Base-by-base conservation (phyloP, 2,888 invertebrate genomes). In the Macaria liturata region DNA sequence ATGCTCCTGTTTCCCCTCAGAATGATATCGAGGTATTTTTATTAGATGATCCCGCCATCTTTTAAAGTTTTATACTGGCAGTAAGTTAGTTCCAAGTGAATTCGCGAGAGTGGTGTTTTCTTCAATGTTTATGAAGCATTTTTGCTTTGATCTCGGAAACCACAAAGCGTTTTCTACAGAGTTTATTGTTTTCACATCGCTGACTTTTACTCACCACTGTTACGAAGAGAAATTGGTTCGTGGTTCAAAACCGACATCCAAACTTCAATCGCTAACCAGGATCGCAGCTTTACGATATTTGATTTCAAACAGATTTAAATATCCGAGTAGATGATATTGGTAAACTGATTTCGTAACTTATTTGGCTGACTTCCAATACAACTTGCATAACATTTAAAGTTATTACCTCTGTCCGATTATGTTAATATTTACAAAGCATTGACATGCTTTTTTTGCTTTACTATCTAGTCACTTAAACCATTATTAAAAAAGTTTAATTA, bases 161-260 rank as follows among this genome's bases (percentile, higher is more conserved):
- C 61, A 51, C 64, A 62, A 66, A 63, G 57, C 60, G 55, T 56
- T 68, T 64, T 63, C 53, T 55, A 59, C 57, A 54, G 51, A 59
- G 51, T 66, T 66, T 67, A 67, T 61, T 64, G 63, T 61, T 64
- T 65, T 65, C 62, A 65, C 62, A 57, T 62, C 55, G 57, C 53
- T 51, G 52, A 65, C 65, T 66, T 67, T 70, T 63, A 57, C 61
- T 62, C 34, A 46, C 37, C 51, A 51, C 55, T 46, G 56, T 53
- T 57, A 49, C 32, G 46, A 61, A 60, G 62, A 60, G 62, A 66
- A 66, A 66, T 57, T 51, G 46, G 46, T 53, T 58, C 47, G 57
- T 46, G 56, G 7, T 6, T 37, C 34, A 37, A 37, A 37, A 20
- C 20, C 7, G 7, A 37, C 4, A 2, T 37, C 34, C 34, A 37